Conservation (phyloP, 1,140 invertebrate species). For the Rhagoletis zephyria region DNA sequence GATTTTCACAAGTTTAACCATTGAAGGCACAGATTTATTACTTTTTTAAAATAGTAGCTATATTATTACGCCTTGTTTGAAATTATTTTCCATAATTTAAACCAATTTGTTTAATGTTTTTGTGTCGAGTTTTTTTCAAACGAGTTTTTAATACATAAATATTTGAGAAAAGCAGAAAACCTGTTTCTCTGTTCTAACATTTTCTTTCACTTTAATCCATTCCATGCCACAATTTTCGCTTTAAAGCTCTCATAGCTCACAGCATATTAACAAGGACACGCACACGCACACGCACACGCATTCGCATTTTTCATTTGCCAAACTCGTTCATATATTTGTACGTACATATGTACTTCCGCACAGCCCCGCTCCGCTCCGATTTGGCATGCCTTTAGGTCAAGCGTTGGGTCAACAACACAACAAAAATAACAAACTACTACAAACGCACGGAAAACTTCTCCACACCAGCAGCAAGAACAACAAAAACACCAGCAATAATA, state of each 20-base stretch:
- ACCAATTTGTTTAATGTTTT: not conserved
- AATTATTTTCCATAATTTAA: not conserved
- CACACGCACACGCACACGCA: not conserved
- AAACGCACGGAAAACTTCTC: not conserved
- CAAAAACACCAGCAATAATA: not conserved
- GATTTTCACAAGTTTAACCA: too few species aligned
- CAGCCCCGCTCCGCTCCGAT: not conserved
- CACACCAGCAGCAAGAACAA: not conserved
- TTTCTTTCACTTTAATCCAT: not conserved
- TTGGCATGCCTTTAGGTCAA: slow-evolving; percentile 44
- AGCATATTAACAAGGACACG: not conserved
- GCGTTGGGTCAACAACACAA: slow-evolving; percentile 44
- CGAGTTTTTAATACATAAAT: too few species aligned
- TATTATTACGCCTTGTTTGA: too few species aligned
- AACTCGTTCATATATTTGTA: not conserved
- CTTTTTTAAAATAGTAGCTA: too few species aligned
- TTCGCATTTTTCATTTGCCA: not conserved
- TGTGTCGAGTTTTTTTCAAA: not conserved
- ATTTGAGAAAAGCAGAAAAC: too few species aligned
- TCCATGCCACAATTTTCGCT: not conserved
- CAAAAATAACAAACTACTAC: slow-evolving; percentile 14
- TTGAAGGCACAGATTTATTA: too few species aligned
- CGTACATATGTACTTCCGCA: not conserved
- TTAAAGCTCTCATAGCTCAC: not conserved
- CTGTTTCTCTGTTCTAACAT: too few species aligned